Base-by-base conservation (phyloP, 2,797 vertebrate genomes). In the Ciconia nigra region DNA sequence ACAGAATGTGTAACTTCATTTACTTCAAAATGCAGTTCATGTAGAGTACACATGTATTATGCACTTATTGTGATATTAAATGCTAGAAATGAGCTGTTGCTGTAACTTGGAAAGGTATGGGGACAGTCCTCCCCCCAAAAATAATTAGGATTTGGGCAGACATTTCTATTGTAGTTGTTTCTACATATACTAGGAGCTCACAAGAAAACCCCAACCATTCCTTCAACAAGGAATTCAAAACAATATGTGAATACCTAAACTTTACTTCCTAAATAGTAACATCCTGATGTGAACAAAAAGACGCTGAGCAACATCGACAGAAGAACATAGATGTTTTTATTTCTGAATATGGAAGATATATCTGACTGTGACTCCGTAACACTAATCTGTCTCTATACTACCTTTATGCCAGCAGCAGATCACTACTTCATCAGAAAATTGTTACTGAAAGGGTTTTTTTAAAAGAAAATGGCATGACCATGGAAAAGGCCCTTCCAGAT, bases 11-110 rank as follows among this genome's bases (percentile, higher is more conserved):
- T 87, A 51, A 89, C 52, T 94, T 91, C 62, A 76, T 93, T 97
- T 84, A 17, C 63, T 94, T 86, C 65, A 96, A 86, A 95, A 88
- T 42, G 54, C 35, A 88, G 87, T 95, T 96, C 84, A 94, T 41
- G 42, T 49, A 81, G 70, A 94, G 82, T 93, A 93, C 35, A 92
- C 61, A 58, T 57, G 57, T n/a, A 94, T 82, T 41, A 58, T 54
- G 42, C 63, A 54, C 83, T 94, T 44, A 86, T 44, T 46, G 46
- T 15, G 63, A 72, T 66, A 79, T 66, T 87, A 73, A 88, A 63
- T 57, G 44, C 29, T 52, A 71, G 71, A 90, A 89, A 89, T 72
- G 28, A 95, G 51, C 37, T 88, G 70, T 69, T 82, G 17, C n/a
- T 93, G 31, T n/a, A 76, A 55, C 25, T 66, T 87, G 37, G 37